Percentiles rank a stretch among this genome's conserved stretches.
Conservation (phyloP, 2,888 invertebrate genomes). For the Zhengitettix transpicula region DNA sequence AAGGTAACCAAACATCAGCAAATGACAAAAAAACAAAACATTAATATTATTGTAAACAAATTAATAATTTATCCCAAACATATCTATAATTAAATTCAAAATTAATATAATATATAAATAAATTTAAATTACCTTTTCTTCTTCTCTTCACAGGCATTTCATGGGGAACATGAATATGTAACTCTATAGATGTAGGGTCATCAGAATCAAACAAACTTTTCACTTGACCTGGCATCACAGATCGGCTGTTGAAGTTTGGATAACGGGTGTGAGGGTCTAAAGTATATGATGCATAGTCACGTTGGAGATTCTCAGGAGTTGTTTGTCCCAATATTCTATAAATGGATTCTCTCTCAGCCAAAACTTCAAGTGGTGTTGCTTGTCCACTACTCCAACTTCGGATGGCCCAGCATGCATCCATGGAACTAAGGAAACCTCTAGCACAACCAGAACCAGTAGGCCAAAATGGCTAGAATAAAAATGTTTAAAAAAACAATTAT, state of each 20-base stretch:
- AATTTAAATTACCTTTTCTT: slow-evolving; percentile 32
- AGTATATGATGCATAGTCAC: slow-evolving; percentile 75
- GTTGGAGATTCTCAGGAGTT: slow-evolving; percentile 86
- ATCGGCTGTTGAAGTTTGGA: slow-evolving; percentile 60
- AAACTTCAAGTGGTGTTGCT: slow-evolving; percentile 59
- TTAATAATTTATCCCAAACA: no score
- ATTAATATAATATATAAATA: no score
- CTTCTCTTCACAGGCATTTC: slow-evolving; percentile 50
- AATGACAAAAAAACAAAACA: no score
- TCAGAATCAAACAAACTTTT: slow-evolving; percentile 55
- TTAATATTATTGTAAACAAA: no score
- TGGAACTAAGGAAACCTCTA: slow-evolving; percentile 84
- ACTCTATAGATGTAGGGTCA: slow-evolving; percentile 40
- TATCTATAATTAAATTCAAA: background rate
- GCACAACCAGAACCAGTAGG: slow-evolving; percentile 98
- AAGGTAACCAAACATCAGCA: background rate
- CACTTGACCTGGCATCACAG: slow-evolving; percentile 62
- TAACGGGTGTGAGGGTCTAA: slow-evolving; percentile 71
- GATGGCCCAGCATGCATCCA: slow-evolving; percentile 94
- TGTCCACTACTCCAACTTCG: slow-evolving; percentile 58
- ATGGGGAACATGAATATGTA: slow-evolving; percentile 17
- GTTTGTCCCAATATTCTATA: slow-evolving; percentile 84
- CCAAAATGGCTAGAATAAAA: slow-evolving; percentile 69
- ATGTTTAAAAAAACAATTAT: background rate
- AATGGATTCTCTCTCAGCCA: slow-evolving; percentile 90